Percentiles rank a stretch among this genome's conserved stretches.
Conservation (phyloP, 2,888 invertebrate genomes). For the Tigriopus californicus region DNA sequence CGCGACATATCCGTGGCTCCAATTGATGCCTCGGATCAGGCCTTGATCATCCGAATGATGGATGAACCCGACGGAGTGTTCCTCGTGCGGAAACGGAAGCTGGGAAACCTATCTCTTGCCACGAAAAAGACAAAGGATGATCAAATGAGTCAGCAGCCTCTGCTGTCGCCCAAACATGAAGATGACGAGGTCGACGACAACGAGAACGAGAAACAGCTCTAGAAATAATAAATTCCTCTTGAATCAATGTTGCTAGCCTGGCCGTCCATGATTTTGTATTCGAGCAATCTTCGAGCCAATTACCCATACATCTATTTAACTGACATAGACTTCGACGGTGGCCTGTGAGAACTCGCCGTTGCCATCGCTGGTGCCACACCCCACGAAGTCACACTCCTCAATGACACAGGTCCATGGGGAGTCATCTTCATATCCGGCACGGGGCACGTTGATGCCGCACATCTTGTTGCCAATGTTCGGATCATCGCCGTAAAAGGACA, state of each 20-base stretch:
- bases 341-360: not conserved
- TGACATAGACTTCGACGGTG: not conserved
- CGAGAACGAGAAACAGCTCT: too few relatives aligned
- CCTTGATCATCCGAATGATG: conserved; percentile 79
- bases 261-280: too few relatives aligned
- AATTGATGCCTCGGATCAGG: conserved; percentile 78
- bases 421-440: not conserved
- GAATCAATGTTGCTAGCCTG: too few relatives aligned
- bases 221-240: too few relatives aligned
- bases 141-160: too few relatives aligned
- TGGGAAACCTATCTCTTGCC: not conserved
- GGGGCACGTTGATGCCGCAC: not conserved
- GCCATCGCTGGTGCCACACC: not conserved
- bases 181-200: too few relatives aligned
- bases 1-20: conserved; percentile 91
- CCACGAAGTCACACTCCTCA: not conserved
- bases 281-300: too few relatives aligned
- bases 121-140: too few relatives aligned
- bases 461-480: not conserved
- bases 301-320: not conserved
- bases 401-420: not conserved
- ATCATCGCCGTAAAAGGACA: not conserved
- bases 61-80: conserved; percentile 49
- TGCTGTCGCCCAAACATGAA: too few relatives aligned
- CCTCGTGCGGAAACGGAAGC: conserved; percentile 1